Evolutionary conservation across 2,113 vertebrate genomes (phyloP), one percentile per base, ranked within the genome.

Genomic region (Macrotus californicus): DNA sequence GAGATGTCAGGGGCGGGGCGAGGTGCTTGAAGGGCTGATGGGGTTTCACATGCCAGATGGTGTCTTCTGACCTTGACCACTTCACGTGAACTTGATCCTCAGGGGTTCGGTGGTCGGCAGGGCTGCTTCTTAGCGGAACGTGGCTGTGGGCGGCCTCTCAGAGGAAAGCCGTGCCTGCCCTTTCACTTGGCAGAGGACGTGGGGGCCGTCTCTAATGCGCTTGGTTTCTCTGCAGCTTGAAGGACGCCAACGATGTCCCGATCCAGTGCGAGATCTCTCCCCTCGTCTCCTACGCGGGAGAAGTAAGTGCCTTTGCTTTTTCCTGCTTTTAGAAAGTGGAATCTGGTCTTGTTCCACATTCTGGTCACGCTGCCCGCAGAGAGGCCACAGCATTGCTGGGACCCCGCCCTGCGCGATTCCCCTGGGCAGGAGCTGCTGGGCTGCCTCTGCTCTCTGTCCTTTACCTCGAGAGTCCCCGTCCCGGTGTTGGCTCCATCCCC

Each of bases 211-310:
- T 84, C 69, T 79, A 84, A 92, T 21, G 9, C 5, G 1, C 64
- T 8, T 59, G 36, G 36, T 46, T 46, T 84, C 89, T 87, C 46
- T 81, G 14, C 96, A 99, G 99, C 94, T 97, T 99, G 98, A 99
- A 99, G 97, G 99, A 99, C 48, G 99, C 99, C 94, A 99, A 98
- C 0, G 99, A 99, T 96, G 97, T 99, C 92, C 99, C 99, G 34
- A 99, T 99, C 97, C 99, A 99, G 97, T 99, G 99, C 97, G 99
- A 99, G 98, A 99, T 99, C 97, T 99, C 99, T 50, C 99, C 99
- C 9, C 98, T 99, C 6, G 92, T 99, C 80, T 99, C 99, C 76
- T 99, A 99, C 0, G 99, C 99, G 75, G 99, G 99, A 97, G 99
- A 99, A 98, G 99, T 99, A 98, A 99, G 98, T 98, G 15, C 11